phyloP scores from a whole-genome alignment of 1,140 invertebrate genomes.

The Euura lappo region DNA sequence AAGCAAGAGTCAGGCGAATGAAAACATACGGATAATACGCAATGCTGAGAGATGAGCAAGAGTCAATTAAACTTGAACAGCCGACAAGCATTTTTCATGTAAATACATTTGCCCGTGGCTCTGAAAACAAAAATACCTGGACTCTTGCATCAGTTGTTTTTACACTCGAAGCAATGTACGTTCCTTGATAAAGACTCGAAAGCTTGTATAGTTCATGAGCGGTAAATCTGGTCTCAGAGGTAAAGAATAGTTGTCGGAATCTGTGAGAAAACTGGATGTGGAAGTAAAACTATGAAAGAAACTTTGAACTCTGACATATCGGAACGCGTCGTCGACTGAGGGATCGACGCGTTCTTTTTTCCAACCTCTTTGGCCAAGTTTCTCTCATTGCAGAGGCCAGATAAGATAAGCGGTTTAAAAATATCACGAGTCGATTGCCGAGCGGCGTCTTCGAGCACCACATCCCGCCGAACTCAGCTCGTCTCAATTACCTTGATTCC shows the following conservation, averaged over 20 bases:
- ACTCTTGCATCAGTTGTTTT: too few relatives aligned
- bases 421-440: background rate
- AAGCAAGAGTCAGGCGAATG: background rate
- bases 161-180: too few relatives aligned
- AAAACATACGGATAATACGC: background rate
- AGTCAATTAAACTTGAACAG: background rate
- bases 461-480: background rate
- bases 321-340: background rate
- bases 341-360: background rate
- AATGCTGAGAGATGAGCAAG: background rate
- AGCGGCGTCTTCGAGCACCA: background rate
- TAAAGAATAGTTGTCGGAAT: too few relatives aligned
- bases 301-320: constrained; percentile 3
- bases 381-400: background rate
- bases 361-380: background rate
- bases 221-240: too few relatives aligned
- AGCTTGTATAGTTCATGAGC: too few relatives aligned
- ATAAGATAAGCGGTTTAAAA: constrained; percentile 1
- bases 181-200: too few relatives aligned
- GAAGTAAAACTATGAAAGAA: background rate
- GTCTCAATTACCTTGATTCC: constrained; percentile 57
- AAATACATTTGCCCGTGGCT: too few relatives aligned
- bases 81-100: too few relatives aligned
- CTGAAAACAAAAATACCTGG: too few relatives aligned
- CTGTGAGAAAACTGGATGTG: too few relatives aligned